Evolutionary conservation across 2,888 invertebrate species (phyloP), one percentile per base, ranked within the genome.

Genomic region (Phyto melanocephala): DNA sequence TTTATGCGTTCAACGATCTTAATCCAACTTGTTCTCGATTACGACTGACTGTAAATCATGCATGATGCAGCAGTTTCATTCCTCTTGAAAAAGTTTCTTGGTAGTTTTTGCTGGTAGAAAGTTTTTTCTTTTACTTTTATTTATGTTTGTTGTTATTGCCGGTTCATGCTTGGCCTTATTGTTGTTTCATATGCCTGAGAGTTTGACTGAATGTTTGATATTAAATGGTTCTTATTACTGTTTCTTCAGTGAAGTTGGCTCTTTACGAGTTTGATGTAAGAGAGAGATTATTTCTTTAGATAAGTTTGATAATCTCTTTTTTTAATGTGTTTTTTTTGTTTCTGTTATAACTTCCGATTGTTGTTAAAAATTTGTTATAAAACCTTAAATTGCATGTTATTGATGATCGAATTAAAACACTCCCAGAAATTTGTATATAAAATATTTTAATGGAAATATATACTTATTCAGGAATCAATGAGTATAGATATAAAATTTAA

Each of bases 11-110:
- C 11, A 54, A 78, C 72, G 84, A 84, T 80, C 84, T 82, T 62
- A 82, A 84, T 78, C 72, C 83, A 80, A 54, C 83, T 58, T 72
- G 72, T 85, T 83, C 83, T 85, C 81, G 76, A 70, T 70, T 42
- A 72, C 81, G 78, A 85, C 84, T 85, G 84, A 80, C 78, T 72
- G 72, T 52, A 33, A 58, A 47, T 62, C 72, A 56, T 52, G 75
- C 45, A 60, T 80, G 60, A 47, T 80, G 84, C 76, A 82, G 72
- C 78, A 78, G 81, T 80, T 83, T 80, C 83, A 50, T 68, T 52
- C 17, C 54, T 22, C 33, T 22, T 63, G 52, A 68, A 80, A 76
- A 76, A 71, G 42, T 74, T 60, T 13, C n/a, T n/a, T n/a, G n/a
- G n/a, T n/a, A 20, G 62, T 56, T 63, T 54, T 22, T 35, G 33